Base-by-base conservation (phyloP, 2,113 vertebrate genomes). In the Podilymbus podiceps region DNA sequence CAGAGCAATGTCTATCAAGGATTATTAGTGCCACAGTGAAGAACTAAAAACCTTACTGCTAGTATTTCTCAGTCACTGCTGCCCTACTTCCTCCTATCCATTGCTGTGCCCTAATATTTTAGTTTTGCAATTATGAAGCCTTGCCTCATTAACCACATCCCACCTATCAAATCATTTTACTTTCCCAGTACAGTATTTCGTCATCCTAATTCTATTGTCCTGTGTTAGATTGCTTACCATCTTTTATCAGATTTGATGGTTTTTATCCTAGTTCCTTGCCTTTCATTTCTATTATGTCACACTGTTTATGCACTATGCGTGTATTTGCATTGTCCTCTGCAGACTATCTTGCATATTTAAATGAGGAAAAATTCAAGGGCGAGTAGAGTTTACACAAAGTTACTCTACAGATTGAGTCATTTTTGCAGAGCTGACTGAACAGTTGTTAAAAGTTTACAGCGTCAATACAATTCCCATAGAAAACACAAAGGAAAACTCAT, bases 311-410 rank as follows among this genome's bases (percentile, higher is more conserved):
- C 40, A 88, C 53, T 76, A 56, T 8, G 8, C n/a, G 46, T 64
- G 15, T 71, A 52, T 81, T 88, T 94, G 66, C 53, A 72, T 46
- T 93, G 86, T 85, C 89, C 60, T 95, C 50, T 94, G 35, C 59
- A 80, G 62, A 69, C 46, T 83, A 60, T 28, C n/a, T 27, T 88
- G 50, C 78, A 81, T 66, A 93, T 93, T 91, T 88, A 87, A 94
- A 76, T 81, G 42, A 85, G 63, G 74, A 89, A 92, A 95, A 83
- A 62, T 46, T 93, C 76, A 96, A 96, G 75, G 86, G 67, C 46
- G 1, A 47, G 15, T 68, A 42, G 40, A 58, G 58, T 88, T 95
- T 89, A 64, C 42, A 72, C 24, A 19, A 58, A 84, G 44, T 78
- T 94, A 66, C 23, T 77, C 35, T 74, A 55, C 44, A 78, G 66